Percentiles rank a stretch among this genome's conserved stretches.
Evolutionary conservation across 2,113 vertebrate species (phyloP).

Genomic region (Eolophus roseicapilla): DNA sequence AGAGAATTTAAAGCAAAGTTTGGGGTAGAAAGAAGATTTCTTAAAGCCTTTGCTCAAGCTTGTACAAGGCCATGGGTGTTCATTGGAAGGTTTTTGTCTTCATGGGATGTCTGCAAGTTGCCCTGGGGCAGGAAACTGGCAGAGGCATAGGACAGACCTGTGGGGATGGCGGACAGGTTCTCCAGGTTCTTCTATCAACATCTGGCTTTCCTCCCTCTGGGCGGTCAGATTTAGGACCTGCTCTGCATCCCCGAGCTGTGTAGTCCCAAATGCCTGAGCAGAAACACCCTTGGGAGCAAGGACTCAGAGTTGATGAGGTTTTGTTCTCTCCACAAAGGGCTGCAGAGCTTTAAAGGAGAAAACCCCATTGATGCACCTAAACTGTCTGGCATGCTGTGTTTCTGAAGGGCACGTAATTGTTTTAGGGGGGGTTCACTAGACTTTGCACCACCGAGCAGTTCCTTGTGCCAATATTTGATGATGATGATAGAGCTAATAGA

Average conservation of each 20-base stretch:
- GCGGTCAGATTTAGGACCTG: not conserved
- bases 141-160: not conserved
- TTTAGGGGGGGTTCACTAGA: not conserved
- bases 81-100: not conserved
- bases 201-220: not conserved
- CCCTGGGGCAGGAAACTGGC: not conserved
- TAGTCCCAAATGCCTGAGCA: not conserved
- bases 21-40: not conserved
- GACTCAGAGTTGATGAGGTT: not conserved
- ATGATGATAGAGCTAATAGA: slow-evolving; percentile 21
- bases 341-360: not conserved
- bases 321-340: not conserved
- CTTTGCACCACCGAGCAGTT: not conserved
- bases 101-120: not conserved
- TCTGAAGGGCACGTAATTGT: not conserved
- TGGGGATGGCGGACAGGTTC: not conserved
- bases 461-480: slow-evolving; percentile 53
- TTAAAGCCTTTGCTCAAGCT: not conserved
- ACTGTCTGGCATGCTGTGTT: not conserved
- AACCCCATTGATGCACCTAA: not conserved
- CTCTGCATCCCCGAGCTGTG: not conserved
- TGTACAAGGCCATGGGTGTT: not conserved
- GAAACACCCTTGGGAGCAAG: accelerated
- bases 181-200: not conserved
- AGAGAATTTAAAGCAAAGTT: not conserved